phyloP scores from a whole-genome alignment of 1,140 invertebrate species.

The Lerema accius region DNA sequence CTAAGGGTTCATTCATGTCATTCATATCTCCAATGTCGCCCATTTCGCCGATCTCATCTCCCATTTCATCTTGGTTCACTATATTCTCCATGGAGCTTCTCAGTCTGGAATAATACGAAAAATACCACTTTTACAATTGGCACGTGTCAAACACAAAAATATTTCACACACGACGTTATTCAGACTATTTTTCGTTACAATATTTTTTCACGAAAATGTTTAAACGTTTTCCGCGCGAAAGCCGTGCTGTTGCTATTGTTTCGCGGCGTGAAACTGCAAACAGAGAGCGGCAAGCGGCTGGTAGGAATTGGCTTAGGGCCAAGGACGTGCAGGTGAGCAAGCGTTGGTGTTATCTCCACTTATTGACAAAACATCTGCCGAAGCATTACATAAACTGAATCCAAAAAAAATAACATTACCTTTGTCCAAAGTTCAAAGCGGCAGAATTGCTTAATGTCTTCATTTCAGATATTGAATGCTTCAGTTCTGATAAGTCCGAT shows the following conservation, averaged over 20 bases:
- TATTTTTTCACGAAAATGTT: conserved; percentile 25
- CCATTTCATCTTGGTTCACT: conserved; percentile 82
- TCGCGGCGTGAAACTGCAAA: conserved; percentile 76
- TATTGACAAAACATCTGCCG: conserved; percentile 57
- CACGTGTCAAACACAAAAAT: neutral
- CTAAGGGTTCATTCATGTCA: conserved; percentile 84
- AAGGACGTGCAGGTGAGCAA: conserved; percentile 78
- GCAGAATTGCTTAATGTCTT: conserved; percentile 84
- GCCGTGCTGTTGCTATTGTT: conserved; percentile 74
- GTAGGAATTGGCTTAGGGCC: conserved; percentile 71
- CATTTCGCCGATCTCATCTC: conserved; percentile 82
- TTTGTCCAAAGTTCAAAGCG: conserved; percentile 81
- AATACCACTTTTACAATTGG: conserved; percentile 22
- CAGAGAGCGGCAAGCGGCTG: conserved; percentile 62
- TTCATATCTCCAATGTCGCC: conserved; percentile 71
- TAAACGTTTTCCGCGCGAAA: conserved; percentile 40
- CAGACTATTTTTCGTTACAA: conserved; percentile 1
- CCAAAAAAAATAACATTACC: conserved; percentile 62
- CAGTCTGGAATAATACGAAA: conserved; percentile 72
- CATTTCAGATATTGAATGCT: conserved; percentile 91
- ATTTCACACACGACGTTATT: neutral
- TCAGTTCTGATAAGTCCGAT: conserved; percentile 89
- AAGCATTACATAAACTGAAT: conserved; percentile 49
- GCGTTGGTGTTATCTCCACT: conserved; percentile 63
- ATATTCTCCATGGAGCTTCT: conserved; percentile 87